Conservation (phyloP, 2,888 invertebrate species). For the Embidobia sp. region DNA sequence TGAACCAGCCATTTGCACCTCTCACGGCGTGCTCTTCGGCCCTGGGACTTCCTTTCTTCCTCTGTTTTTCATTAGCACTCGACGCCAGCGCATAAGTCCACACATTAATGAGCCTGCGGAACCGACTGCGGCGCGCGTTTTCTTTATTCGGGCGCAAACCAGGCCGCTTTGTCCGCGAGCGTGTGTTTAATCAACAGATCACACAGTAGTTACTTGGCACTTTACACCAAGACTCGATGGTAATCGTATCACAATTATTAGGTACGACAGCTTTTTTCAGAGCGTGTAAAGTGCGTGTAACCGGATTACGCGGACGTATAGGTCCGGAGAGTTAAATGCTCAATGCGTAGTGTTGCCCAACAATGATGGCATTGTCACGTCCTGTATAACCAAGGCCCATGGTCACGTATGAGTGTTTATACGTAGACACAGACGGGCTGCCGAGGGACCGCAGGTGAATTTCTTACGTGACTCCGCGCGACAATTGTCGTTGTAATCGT, state of each 20-base stretch:
- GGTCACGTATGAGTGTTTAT: constrained; percentile 62
- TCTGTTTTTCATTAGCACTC: constrained; percentile 3
- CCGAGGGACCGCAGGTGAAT: constrained; percentile 48
- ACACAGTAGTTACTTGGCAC: constrained; percentile 43
- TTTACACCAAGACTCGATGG: constrained; percentile 50
- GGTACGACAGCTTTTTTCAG: constrained; percentile 68
- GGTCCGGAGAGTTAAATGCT: constrained; percentile 69
- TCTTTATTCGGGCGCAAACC: constrained; percentile 18
- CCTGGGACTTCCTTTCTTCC: too few species aligned
- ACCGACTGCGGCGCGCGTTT: neutral
- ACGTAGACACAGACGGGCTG: constrained; percentile 28
- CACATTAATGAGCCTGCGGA: constrained; percentile 13
- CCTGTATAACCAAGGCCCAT: constrained; percentile 57
- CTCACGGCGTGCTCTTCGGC: too few species aligned
- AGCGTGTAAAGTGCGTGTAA: constrained; percentile 71
- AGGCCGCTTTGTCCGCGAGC: constrained; percentile 19
- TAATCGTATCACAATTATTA: constrained; percentile 70
- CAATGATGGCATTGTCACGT: constrained; percentile 68
- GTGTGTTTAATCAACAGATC: constrained; percentile 52
- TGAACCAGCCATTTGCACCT: too few species aligned
- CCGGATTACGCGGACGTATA: constrained; percentile 69
- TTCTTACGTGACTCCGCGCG: constrained; percentile 30
- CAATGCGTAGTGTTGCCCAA: constrained; percentile 70
- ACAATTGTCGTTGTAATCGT: too few species aligned
- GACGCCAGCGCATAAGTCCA: neutral